Evolutionary conservation across 2,797 vertebrate species (phyloP), one percentile per base, ranked within the genome.

Genomic region (Eremophila alpestris): DNA sequence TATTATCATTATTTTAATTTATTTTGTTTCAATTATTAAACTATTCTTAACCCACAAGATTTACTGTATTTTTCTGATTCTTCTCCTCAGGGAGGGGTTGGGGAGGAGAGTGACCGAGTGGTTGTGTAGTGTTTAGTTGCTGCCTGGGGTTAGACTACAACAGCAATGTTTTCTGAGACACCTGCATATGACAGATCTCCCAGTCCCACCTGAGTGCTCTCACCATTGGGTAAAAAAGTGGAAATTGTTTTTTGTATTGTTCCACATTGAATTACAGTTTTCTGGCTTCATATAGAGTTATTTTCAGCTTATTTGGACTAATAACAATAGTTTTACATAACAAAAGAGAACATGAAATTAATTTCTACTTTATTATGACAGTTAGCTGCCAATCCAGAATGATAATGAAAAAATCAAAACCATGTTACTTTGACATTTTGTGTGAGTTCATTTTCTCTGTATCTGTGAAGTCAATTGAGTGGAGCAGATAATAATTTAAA

Each of bases 151-250:
- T 58, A 41, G 48, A 52, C 7, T 26, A 34, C 17, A 41, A 10
- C 26, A 65, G 34, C 9, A 55, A 5, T 20, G 15, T 63, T 74
- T 45, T 16, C 58, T 21, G 10, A 77, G 68, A 54, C 18, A 51
- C 5, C 9, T 13, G 3, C 58, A 19, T 52, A 9, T 2, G 7
- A 14, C 0, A 0, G 3, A 7, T 54, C 20, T 70, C 36, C 81
- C 52, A 20, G 18, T 75, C 24, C 26, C 11, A 29, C 24, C 15
- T 13, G 32, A 34, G 11, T 16, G 9, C 7, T 16, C 10, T 55
- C 40, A 59, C 7, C 4, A 23, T 7, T 10, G 5, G 8, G 5
- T 40, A 60, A 86, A 79, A 83, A 71, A 34, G 2, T 18, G 16
- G 86, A 86, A 87, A 48, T 9, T n/a, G 0, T 26, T 56, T 68